phyloP scores from a whole-genome alignment of 2,888 invertebrate species.

The Fragum whitleyi region DNA sequence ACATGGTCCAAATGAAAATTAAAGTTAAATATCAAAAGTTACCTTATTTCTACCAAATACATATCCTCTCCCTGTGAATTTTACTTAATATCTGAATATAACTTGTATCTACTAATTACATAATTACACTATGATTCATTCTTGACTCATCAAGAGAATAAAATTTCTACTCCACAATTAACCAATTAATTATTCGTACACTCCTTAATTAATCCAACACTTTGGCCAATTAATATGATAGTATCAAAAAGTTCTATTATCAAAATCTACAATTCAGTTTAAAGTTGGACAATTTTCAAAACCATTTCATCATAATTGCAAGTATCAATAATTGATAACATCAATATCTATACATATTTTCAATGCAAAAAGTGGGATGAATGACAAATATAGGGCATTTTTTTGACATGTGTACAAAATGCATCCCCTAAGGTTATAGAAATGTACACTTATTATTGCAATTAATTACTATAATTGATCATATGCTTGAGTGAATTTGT shows the following conservation, averaged over 20 bases:
- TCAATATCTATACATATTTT: background rate
- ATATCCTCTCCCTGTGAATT: background rate
- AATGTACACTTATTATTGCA: background rate
- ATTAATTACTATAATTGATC: constrained; percentile 10
- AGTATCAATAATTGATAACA: no score
- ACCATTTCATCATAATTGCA: background rate
- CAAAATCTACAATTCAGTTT: background rate
- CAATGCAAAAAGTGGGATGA: background rate
- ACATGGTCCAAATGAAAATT: background rate
- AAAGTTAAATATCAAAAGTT: background rate
- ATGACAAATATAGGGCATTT: background rate
- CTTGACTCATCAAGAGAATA: background rate
- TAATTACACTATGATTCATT: constrained; percentile 17
- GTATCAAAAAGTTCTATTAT: background rate
- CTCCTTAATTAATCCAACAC: constrained; percentile 24
- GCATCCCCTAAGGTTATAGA: background rate
- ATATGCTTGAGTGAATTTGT: constrained; percentile 3
- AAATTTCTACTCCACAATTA: background rate
- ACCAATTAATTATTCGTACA: background rate
- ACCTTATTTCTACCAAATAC: constrained; percentile 26
- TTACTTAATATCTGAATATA: constrained; percentile 15
- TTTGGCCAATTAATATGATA: constrained; percentile 5
- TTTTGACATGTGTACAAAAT: constrained; percentile 1
- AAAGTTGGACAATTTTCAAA: background rate
- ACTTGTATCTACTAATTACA: constrained; percentile 20